phyloP scores from a whole-genome alignment of 2,888 invertebrate species.

The Alloplasta piceator region DNA sequence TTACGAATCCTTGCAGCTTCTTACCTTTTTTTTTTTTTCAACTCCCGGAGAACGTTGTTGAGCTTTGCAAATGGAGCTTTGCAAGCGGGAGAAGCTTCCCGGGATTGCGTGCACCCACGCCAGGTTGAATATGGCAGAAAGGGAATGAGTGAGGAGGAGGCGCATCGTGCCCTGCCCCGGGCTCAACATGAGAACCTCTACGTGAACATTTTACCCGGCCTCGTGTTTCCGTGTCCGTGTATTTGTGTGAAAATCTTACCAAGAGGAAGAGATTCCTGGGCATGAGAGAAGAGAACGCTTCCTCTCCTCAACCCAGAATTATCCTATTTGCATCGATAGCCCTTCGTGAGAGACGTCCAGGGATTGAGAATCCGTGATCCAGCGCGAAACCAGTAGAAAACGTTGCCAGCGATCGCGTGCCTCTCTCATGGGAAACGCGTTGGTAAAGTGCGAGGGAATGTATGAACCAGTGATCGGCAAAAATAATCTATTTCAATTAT shows the following conservation, averaged over 20 bases:
- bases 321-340: slow-evolving; percentile 71
- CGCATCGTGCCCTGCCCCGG: slow-evolving; percentile 62
- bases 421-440: slow-evolving; percentile 70
- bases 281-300: slow-evolving; percentile 54
- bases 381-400: slow-evolving; percentile 60
- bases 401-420: slow-evolving; percentile 70
- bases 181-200: slow-evolving; percentile 54
- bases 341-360: slow-evolving; percentile 64
- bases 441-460: slow-evolving; percentile 39
- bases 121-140: slow-evolving; percentile 59
- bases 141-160: slow-evolving; percentile 1
- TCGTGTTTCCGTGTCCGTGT: slow-evolving; percentile 49
- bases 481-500: too few species aligned
- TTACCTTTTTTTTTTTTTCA: slow-evolving; percentile 39
- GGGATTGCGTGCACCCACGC: slow-evolving; percentile 80
- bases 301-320: slow-evolving; percentile 64
- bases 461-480: too few species aligned
- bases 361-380: slow-evolving; percentile 50
- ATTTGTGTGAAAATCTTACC: slow-evolving; percentile 63
- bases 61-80: slow-evolving; percentile 19
- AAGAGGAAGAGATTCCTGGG: slow-evolving; percentile 59
- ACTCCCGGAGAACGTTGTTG: slow-evolving; percentile 60
- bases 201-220: slow-evolving; percentile 15
- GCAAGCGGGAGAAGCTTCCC: neutral
- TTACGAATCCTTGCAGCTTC: slow-evolving; percentile 71